Base-by-base conservation (phyloP, 2,797 vertebrate species). In the Coregonus ussuriensis region DNA sequence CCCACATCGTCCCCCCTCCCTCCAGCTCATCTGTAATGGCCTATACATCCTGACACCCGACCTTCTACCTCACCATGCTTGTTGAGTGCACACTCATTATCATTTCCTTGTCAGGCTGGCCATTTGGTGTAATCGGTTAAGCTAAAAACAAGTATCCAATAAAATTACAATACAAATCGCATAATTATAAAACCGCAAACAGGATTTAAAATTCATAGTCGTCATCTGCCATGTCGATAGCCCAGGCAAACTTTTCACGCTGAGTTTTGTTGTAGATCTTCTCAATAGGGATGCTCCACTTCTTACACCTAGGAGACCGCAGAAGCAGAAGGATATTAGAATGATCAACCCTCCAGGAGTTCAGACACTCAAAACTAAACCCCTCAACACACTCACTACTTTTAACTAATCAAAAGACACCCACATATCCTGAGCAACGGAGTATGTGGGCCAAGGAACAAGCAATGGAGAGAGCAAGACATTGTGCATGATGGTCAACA, bases 261-360 rank as follows among this genome's bases (percentile, higher is more conserved):
- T 99, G 97, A 82, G 97, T 99, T 95, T 99, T 99, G 94, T 99
- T 99, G 93, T 98, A 99, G 90, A 99, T 98, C 93, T 98, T 99
- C 93, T 99, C 97, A 77, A 98, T 88, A 6, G 97, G 97, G 84
- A 98, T 91, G 6, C 90, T 94, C 94, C 95, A 98, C 88, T 98
- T 99, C 93, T 98, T 99, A 92, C 97, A 98, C 97, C 97, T 99
- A 87, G 6, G 2, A 69, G 25, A 83, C 35, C 77, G 29, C 37
- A 69, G n/a, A 4, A 56, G 29, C 37, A 69, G n/a, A 4, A 56
- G 29, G 65, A 69, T 31, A 66, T 35, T 35, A 76, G 18, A 53
- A 31, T 16, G 7, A 25, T 7, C n/a, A 59, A 59, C 56, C 18
- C n/a, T 59, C n/a, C 1, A 21, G 18, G 56, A 59, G 56, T n/a